Conservation (phyloP, 2,797 vertebrate genomes). For the Onychomys torridus region DNA sequence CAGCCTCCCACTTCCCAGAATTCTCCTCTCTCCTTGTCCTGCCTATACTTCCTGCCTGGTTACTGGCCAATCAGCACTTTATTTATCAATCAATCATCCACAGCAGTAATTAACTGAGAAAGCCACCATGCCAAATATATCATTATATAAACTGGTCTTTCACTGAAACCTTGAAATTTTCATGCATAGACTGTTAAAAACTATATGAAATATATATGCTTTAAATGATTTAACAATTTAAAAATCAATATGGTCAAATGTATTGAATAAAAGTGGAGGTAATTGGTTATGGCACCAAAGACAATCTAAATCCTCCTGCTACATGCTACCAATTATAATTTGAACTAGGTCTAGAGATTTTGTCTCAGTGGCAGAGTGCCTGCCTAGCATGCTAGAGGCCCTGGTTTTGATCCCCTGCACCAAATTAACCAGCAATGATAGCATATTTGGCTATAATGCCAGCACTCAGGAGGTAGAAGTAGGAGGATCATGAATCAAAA, state of each 20-base stretch:
- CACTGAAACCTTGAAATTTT: neutral
- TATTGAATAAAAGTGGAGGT: neutral
- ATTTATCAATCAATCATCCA: too few species aligned
- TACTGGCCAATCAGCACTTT: too few species aligned
- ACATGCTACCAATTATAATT: neutral
- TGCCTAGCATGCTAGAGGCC: too few species aligned
- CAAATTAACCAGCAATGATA: neutral
- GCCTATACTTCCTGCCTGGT: too few species aligned
- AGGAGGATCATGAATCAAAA: neutral
- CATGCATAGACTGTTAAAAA: neutral
- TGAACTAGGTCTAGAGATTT: neutral
- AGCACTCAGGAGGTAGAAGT: neutral
- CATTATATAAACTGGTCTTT: neutral
- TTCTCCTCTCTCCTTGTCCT: too few species aligned
- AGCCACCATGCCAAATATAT: constrained; percentile 16
- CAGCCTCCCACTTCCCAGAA: too few species aligned
- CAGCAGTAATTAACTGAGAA: neutral
- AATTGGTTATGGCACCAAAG: neutral
- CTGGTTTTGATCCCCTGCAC: neutral
- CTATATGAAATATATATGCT: neutral
- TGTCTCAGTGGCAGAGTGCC: neutral
- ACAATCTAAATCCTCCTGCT: neutral
- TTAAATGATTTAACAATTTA: constrained; percentile 12
- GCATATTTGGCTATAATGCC: neutral
- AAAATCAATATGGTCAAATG: neutral